Evolutionary conservation across 1,140 invertebrate genomes (phyloP).

Genomic region (Dufourea novaeangliae): DNA sequence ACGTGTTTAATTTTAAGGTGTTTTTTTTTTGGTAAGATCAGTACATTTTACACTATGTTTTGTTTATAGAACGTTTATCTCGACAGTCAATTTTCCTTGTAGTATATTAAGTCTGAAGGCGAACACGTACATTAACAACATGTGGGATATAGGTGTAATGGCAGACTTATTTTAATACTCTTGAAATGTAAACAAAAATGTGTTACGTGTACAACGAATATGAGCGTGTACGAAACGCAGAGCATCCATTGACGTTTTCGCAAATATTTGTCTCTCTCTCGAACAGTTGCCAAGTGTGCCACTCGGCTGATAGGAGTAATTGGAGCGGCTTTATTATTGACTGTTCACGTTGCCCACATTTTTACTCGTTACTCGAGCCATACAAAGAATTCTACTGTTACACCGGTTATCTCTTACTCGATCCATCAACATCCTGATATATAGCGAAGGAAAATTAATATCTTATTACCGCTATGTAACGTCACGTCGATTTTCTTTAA

Average conservation of each 20-base stretch:
- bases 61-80: no score
- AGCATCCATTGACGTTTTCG: conserved; percentile 11
- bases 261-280: conserved; percentile 28
- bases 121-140: no score
- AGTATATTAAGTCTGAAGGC: no score
- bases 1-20: no score
- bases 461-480: not conserved
- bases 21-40: no score
- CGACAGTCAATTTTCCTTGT: no score
- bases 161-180: no score
- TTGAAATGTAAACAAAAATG: no score
- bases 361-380: not conserved
- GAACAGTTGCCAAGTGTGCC: conserved; percentile 38
- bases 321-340: conserved; percentile 39
- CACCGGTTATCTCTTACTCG: not conserved
- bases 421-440: not conserved
- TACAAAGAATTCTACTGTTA: not conserved
- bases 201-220: not conserved
- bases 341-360: conserved; percentile 19
- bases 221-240: not conserved
- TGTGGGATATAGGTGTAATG: no score
- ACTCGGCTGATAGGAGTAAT: conserved; percentile 36
- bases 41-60: no score
- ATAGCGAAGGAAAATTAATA: not conserved
- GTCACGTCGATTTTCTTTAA: no score